phyloP scores from a whole-genome alignment of 2,797 vertebrate species.

The Smutsia gigantea region DNA sequence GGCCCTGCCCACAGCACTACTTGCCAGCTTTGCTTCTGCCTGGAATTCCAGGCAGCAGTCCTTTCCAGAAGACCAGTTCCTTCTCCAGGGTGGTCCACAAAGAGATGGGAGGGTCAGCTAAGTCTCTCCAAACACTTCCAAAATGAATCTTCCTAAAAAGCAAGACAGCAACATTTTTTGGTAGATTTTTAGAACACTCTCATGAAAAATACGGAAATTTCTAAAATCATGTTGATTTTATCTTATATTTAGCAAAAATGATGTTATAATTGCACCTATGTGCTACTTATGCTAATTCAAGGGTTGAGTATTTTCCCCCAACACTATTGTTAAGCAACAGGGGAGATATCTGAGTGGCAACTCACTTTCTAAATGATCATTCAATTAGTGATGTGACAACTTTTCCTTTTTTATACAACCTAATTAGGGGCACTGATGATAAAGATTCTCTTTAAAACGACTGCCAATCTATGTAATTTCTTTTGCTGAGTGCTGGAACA shows the following conservation, averaged over 20 bases:
- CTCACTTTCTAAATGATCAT: not conserved
- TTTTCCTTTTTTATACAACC: not conserved
- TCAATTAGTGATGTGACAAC: not conserved
- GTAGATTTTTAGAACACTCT: not conserved
- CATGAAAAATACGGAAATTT: constrained; percentile 40
- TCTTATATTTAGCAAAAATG: constrained; percentile 38
- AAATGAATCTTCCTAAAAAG: not conserved
- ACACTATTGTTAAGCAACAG: not conserved
- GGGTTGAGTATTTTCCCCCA: not conserved
- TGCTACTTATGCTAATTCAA: not conserved
- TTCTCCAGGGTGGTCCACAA: not conserved
- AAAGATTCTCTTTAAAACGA: not conserved
- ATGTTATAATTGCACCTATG: not conserved
- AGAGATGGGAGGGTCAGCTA: not conserved
- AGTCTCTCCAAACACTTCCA: not conserved
- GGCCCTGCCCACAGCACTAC: not conserved
- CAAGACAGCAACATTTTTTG: not conserved
- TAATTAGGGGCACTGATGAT: not conserved
- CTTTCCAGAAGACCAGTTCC: not conserved
- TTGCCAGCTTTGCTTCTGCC: not conserved
- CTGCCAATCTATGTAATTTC: not conserved
- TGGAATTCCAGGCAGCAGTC: not conserved
- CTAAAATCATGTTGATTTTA: constrained; percentile 33
- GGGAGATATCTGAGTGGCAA: not conserved
- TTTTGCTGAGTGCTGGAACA: not conserved